phyloP scores from a whole-genome alignment of 2,797 vertebrate genomes.

The Sebastes itinus region DNA sequence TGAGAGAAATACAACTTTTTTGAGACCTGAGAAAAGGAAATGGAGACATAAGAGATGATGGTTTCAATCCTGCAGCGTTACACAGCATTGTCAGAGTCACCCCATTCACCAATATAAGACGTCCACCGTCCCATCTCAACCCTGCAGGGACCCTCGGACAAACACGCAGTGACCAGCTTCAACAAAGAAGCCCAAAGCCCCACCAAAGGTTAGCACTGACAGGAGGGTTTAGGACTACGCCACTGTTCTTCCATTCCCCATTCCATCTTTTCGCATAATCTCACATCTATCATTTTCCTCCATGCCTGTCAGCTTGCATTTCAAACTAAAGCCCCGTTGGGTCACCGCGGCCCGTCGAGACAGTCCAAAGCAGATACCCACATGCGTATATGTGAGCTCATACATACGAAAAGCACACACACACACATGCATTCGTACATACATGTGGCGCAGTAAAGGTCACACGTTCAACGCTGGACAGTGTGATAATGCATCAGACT shows the following conservation, averaged over 20 bases:
- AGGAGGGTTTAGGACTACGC: constrained; percentile 60
- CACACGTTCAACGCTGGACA: constrained; percentile 53
- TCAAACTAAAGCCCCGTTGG: constrained; percentile 55
- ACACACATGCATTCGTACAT: constrained; percentile 23
- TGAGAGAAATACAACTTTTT: constrained; percentile 8
- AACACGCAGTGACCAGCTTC: constrained; percentile 51
- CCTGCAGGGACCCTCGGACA: constrained; percentile 51
- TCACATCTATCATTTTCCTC: constrained; percentile 70
- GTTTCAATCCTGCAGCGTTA: constrained; percentile 12
- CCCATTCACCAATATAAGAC: constrained; percentile 5
- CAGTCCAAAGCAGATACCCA: not conserved
- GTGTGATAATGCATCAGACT: constrained; percentile 64
- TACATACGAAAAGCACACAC: not conserved
- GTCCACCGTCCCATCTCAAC: not conserved
- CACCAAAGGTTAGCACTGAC: constrained; percentile 77
- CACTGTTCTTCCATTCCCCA: constrained; percentile 29
- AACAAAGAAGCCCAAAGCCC: constrained; percentile 61
- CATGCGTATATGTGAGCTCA: not conserved
- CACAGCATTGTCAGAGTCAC: constrained; percentile 12
- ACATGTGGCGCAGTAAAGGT: constrained; percentile 72
- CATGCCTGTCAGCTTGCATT: constrained; percentile 59
- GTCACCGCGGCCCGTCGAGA: constrained; percentile 2
- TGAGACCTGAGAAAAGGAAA: not conserved
- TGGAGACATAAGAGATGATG: constrained; percentile 5
- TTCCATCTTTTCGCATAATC: constrained; percentile 64